Conservation (phyloP, 2,888 invertebrate species). For the Spialia ferax region DNA sequence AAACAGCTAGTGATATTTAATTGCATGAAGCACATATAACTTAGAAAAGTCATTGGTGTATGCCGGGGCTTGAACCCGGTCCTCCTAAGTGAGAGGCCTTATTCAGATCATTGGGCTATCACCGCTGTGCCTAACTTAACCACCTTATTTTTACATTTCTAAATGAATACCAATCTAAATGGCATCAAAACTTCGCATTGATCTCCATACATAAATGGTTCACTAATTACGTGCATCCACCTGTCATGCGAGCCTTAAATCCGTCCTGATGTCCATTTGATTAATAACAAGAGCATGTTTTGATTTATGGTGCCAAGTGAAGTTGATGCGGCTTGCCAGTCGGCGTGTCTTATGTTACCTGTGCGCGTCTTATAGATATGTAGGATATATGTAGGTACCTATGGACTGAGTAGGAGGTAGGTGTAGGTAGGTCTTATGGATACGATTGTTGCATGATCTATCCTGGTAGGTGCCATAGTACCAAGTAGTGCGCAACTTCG, state of each 20-base stretch:
- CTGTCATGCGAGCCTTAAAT: conserved; percentile 49
- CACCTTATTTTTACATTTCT: too few species aligned
- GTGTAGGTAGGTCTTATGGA: too few species aligned
- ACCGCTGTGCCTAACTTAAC: too few species aligned
- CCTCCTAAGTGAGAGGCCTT: too few species aligned
- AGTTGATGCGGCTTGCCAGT: conserved; percentile 52
- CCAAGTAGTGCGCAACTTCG: neutral
- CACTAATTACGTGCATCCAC: conserved; percentile 41
- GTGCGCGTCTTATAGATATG: conserved; percentile 2
- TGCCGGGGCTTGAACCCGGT: too few species aligned
- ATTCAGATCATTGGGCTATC: too few species aligned
- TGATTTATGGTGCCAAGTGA: conserved; percentile 73
- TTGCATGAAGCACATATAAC: too few species aligned
- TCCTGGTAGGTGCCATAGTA: neutral
- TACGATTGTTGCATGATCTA: neutral
- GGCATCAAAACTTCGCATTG: conserved; percentile 10
- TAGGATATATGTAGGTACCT: neutral
- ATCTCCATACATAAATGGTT: conserved; percentile 33
- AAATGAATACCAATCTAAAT: neutral
- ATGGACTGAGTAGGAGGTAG: neutral
- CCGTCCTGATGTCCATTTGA: conserved; percentile 58
- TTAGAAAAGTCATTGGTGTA: too few species aligned
- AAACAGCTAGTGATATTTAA: too few species aligned
- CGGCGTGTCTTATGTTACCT: conserved; percentile 52
- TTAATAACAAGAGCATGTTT: conserved; percentile 79